Evolutionary conservation across 1,140 invertebrate genomes (phyloP), one percentile per base, ranked within the genome.

Genomic region (Centruroides sculpturatus): DNA sequence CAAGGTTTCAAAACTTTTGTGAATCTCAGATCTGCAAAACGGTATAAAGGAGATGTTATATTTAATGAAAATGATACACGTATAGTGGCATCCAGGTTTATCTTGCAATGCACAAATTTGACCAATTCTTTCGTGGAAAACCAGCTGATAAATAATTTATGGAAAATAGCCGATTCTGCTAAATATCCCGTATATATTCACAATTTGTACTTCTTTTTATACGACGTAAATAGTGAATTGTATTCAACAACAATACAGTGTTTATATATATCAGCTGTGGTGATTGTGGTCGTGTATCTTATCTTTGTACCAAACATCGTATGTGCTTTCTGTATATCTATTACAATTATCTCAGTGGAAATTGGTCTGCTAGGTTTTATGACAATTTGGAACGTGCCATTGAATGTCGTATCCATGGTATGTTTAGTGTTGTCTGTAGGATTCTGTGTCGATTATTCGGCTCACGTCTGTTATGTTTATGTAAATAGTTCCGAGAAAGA

Each of bases 341-440:
- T 95, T 62, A 92, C 90, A 62, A 94, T 98, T 49, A 82, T 95
- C 23, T 95, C 90, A 2, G 96, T 98, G 61, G 91, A 96, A 73
- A 74, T 87, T 7, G 93, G 93, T 12, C 91, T 98, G 0, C 85
- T 93, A 3, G 94, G 93, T 1, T 96, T 95, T 75, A 94, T 98
- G 88, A 84, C 90, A 0, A 76, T 95, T 3, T 97, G 93, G 92
- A 83, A 85, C 64, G 89, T 98, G 1, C 93, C 90, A 69, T 76
- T 98, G 47, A 93, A 96, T 72, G 91, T 92, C 6, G 94, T 98
- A 68, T 96, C 92, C 0, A 98, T 97, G 93, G 96, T 98, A 48
- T 96, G 97, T 69, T 78, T 98, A 3, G 96, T 98, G 55, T 96
- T 98, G 91, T 95, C 92, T 69, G 94, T 97, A 49, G 94, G 94